Percentiles rank a stretch among this genome's conserved stretches.
These are phyloP conservation scores for Cossypha caffra DNA, from an alignment of 2,797 vertebrate species.

Conservation along the genomic window DNA sequence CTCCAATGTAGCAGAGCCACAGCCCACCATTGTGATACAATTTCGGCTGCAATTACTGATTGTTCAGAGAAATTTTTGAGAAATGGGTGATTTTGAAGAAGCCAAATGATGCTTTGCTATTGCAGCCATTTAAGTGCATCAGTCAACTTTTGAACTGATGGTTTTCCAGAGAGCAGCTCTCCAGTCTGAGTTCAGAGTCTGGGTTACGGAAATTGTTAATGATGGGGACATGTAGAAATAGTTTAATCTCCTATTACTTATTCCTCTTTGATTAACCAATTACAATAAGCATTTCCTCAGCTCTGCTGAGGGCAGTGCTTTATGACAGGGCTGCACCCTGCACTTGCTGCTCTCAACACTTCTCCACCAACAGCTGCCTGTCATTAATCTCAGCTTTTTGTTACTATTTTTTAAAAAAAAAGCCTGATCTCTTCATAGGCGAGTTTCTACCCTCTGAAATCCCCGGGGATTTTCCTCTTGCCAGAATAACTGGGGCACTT, in stretches of 20 bases:
- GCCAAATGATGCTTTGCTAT: neutral
- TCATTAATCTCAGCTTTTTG: neutral
- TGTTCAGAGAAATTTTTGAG: neutral
- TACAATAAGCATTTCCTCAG: conserved; percentile 2
- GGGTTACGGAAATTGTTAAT: conserved; percentile 50
- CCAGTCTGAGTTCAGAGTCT: conserved; percentile 23
- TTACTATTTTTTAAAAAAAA: neutral
- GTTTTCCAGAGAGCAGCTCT: conserved; percentile 44
- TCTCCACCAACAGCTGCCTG: neutral
- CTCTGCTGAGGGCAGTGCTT: neutral
- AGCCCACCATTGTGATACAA: rapidly evolving
- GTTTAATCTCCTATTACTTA: conserved; percentile 47
- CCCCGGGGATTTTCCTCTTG: neutral
- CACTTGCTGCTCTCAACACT: neutral
- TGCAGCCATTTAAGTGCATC: neutral
- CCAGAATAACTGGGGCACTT: conserved; percentile 21
- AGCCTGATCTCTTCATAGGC: neutral
- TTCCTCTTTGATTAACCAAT: conserved; percentile 20
- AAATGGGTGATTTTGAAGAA: neutral
- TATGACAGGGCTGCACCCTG: neutral
- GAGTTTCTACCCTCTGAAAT: neutral
- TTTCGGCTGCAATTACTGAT: neutral
- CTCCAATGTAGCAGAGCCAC: rapidly evolving
- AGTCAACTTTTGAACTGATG: neutral
- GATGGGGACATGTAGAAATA: conserved; percentile 28